Evolutionary conservation across 1,140 invertebrate genomes (phyloP).

Genomic region (Drosophila navojoa): DNA sequence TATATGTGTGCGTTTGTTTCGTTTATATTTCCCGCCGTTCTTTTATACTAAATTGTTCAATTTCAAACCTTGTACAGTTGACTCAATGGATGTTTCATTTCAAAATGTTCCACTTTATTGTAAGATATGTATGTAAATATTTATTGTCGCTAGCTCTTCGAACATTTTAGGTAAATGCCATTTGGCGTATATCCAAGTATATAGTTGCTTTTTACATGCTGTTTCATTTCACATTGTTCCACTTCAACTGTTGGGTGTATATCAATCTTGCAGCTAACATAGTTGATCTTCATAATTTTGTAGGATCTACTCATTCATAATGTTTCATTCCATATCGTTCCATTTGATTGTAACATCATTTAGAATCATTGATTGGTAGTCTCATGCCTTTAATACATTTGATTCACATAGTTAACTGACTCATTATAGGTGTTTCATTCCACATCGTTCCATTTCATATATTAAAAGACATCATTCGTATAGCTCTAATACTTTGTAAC

Average conservation of each 20-base stretch:
- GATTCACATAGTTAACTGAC: too few species aligned
- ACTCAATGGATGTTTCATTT: conserved; percentile 27
- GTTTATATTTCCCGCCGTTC: conserved; percentile 26
- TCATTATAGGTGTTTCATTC: neutral
- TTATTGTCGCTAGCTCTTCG: neutral
- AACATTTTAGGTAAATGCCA: neutral
- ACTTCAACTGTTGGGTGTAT: neutral
- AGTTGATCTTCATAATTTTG: neutral
- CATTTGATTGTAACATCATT: conserved; percentile 4
- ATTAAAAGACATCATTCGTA: too few species aligned
- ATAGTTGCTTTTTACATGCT: neutral
- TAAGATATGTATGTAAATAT: neutral
- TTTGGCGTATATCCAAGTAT: neutral
- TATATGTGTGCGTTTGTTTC: conserved; percentile 12
- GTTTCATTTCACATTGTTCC: neutral
- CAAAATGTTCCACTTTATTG: conserved; percentile 29
- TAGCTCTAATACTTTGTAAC: neutral
- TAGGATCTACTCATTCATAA: neutral
- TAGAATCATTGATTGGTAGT: too few species aligned
- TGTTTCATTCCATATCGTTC: conserved; percentile 4
- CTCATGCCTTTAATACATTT: too few species aligned
- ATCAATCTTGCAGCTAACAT: neutral
- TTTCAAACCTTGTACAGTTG: conserved; percentile 37
- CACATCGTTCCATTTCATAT: neutral
- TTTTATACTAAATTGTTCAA: conserved; percentile 1